These are phyloP conservation scores for Siderastrea siderea DNA, from an alignment of 92 coral and sea anemone species.

Conservation along the genomic window DNA sequence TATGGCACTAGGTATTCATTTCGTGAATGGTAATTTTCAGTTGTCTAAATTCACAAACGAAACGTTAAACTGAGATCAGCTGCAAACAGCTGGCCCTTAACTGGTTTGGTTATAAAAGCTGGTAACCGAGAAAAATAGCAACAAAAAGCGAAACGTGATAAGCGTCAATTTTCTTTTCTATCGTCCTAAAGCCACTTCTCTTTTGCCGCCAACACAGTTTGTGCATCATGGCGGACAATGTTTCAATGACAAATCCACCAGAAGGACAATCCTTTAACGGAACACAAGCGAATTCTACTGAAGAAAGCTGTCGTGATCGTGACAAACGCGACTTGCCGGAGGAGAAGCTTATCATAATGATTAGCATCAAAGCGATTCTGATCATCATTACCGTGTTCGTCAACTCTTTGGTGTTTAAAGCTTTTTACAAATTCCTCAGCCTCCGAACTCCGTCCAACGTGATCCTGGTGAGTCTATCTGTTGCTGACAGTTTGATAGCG, in stretches of 20 bases:
- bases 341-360: neutral
- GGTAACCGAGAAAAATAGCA: too few relatives aligned
- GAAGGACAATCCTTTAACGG: neutral
- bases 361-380: neutral
- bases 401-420: slow-evolving; percentile 25
- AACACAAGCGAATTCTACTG: neutral
- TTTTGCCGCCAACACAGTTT: neutral
- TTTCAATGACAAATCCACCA: neutral
- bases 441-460: slow-evolving; percentile 52
- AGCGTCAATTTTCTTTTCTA: too few relatives aligned
- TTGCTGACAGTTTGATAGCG: slow-evolving; percentile 40
- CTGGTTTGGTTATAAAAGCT: too few relatives aligned
- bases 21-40: too few relatives aligned
- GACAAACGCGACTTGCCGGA: neutral
- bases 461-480: slow-evolving; percentile 47
- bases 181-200: too few relatives aligned
- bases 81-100: too few relatives aligned
- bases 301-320: neutral
- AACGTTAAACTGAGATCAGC: too few relatives aligned
- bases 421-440: slow-evolving; percentile 14
- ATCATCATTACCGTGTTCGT: neutral
- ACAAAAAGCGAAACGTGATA: too few relatives aligned
- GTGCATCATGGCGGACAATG: neutral
- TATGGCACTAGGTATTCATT: too few relatives aligned
- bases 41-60: too few relatives aligned